Percentiles rank a stretch among this genome's conserved stretches.
These are phyloP conservation scores for Halcyon malimbica DNA, from an alignment of 2,113 vertebrate genomes.

Conservation along the genomic window DNA sequence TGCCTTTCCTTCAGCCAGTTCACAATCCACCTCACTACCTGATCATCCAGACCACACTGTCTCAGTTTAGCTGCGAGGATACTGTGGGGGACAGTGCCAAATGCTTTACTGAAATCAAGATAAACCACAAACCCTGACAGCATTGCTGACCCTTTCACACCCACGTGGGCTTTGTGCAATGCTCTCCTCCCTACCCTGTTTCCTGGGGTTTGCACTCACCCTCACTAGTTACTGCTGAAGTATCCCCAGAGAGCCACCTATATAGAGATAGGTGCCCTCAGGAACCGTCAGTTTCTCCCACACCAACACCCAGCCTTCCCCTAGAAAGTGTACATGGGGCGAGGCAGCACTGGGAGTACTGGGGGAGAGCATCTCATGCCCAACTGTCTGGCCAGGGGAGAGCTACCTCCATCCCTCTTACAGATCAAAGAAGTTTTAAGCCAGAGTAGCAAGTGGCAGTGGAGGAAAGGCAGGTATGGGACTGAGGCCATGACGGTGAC, in stretches of 20 bases:
- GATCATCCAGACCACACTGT: too few relatives aligned
- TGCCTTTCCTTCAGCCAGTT: too few relatives aligned
- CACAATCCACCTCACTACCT: too few relatives aligned
- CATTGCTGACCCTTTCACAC: not conserved
- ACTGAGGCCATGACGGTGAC: accelerated
- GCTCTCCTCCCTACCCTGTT: not conserved
- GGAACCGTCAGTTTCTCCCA: not conserved
- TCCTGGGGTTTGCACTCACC: not conserved
- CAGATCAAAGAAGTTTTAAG: not conserved
- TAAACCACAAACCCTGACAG: not conserved
- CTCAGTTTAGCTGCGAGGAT: too few relatives aligned
- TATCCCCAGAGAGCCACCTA: not conserved
- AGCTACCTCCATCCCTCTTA: not conserved
- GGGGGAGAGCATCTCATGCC: not conserved
- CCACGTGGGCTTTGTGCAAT: accelerated
- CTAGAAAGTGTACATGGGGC: not conserved
- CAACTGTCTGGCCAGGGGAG: accelerated
- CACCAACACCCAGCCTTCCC: not conserved
- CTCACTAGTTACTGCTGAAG: not conserved
- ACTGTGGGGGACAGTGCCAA: too few relatives aligned
- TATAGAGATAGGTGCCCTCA: not conserved
- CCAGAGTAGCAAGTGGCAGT: too few relatives aligned
- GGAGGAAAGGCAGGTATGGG: not conserved
- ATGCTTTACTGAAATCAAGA: too few relatives aligned
- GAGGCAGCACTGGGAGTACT: not conserved